These are phyloP conservation scores for Pterostichus niger DNA, from an alignment of 2,888 invertebrate genomes.

Conservation along the genomic window DNA sequence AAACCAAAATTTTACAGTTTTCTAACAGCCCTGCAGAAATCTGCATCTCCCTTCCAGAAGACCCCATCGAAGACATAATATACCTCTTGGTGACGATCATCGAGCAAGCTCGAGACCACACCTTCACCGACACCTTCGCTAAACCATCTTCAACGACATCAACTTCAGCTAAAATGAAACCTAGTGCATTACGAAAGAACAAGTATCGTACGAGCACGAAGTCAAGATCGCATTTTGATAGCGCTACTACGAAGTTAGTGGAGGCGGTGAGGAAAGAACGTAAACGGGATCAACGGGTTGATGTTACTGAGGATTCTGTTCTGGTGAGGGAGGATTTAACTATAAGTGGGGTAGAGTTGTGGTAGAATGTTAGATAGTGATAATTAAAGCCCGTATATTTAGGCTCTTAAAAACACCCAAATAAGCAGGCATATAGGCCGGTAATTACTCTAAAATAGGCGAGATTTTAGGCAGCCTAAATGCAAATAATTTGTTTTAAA, in stretches of 20 bases:
- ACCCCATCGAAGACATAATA: slow-evolving; percentile 81
- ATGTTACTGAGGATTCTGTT: slow-evolving; percentile 74
- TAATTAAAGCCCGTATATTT: no score
- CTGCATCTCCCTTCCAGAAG: slow-evolving; percentile 72
- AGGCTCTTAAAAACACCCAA: no score
- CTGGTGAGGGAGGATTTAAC: slow-evolving; percentile 78
- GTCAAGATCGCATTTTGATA: slow-evolving; percentile 73
- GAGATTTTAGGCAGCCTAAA: no score
- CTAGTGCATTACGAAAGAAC: not conserved
- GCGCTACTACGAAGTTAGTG: slow-evolving; percentile 76
- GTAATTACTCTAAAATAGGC: no score
- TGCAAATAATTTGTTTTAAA: no score
- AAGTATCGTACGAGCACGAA: slow-evolving; percentile 70
- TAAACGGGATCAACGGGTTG: slow-evolving; percentile 78
- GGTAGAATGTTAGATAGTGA: no score
- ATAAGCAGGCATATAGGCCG: no score
- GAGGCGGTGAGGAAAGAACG: slow-evolving; percentile 82
- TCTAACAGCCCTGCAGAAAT: not conserved
- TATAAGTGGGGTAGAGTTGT: not conserved
- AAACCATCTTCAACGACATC: slow-evolving; percentile 27
- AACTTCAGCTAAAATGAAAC: slow-evolving; percentile 54
- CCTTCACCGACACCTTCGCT: slow-evolving; percentile 71
- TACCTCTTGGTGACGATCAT: slow-evolving; percentile 82
- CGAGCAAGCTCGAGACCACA: slow-evolving; percentile 80
- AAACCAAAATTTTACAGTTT: not conserved